Evolutionary conservation across 2,888 invertebrate species (phyloP).

Genomic region (Euspilapteryx auroguttella): DNA sequence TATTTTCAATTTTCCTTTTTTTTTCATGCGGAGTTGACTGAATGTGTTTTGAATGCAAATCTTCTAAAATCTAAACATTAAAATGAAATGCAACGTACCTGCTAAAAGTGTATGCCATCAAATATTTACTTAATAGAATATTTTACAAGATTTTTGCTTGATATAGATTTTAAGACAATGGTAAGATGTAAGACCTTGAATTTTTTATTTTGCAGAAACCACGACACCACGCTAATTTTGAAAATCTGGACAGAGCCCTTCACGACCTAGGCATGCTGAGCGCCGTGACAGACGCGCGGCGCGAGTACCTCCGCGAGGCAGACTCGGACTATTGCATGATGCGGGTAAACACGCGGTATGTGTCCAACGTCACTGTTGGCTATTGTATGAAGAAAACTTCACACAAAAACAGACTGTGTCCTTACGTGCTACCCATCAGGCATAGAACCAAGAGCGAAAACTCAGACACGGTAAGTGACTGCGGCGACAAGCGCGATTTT

Average conservation of each 20-base stretch:
- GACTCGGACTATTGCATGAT: slow-evolving; percentile 45
- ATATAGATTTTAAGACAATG: background rate
- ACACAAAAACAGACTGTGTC: slow-evolving; percentile 60
- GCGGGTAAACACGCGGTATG: slow-evolving; percentile 63
- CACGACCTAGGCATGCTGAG: slow-evolving; percentile 66
- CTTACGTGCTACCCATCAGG: slow-evolving; percentile 59
- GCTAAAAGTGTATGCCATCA: slow-evolving; percentile 28
- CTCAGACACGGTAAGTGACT: slow-evolving; percentile 51
- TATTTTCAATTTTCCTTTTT: no score
- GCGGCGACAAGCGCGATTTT: slow-evolving; percentile 27
- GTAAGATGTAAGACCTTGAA: background rate
- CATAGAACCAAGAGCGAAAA: slow-evolving; percentile 66
- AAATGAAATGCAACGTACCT: slow-evolving; percentile 45
- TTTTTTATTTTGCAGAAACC: slow-evolving; percentile 28
- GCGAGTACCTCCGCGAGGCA: slow-evolving; percentile 58
- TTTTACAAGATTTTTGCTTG: no score
- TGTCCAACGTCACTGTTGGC: slow-evolving; percentile 65
- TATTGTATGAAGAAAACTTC: slow-evolving; percentile 58
- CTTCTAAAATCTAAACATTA: slow-evolving; percentile 26
- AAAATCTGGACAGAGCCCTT: slow-evolving; percentile 60
- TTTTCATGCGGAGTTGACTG: no score
- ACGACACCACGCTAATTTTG: slow-evolving; percentile 45
- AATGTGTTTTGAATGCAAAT: slow-evolving; percentile 23
- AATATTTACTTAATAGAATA: background rate
- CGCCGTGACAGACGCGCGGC: slow-evolving; percentile 58